phyloP scores from a whole-genome alignment of 2,113 vertebrate genomes.

The Muntiacus reevesi region DNA sequence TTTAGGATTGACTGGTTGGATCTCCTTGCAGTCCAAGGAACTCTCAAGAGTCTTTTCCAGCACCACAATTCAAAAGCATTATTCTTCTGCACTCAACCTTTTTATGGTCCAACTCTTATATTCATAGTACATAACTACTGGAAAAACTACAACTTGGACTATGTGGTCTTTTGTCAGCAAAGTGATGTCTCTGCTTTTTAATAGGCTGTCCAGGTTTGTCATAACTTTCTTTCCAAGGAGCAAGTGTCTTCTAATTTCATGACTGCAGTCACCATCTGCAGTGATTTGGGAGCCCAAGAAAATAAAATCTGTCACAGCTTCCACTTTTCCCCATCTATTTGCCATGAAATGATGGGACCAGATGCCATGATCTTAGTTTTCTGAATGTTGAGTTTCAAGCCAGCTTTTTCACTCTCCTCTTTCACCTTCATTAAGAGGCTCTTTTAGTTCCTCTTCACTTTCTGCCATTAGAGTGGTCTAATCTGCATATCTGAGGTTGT shows the following conservation, averaged over 20 bases:
- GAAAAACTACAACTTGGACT: neutral
- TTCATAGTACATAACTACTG: neutral
- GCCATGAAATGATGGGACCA: neutral
- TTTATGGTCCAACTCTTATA: neutral
- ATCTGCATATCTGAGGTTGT: neutral
- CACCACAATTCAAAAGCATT: neutral
- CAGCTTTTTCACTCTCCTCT: neutral
- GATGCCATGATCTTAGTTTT: neutral
- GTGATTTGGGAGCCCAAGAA: neutral
- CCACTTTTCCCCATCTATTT: neutral
- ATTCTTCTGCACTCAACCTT: neutral
- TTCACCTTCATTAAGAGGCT: neutral
- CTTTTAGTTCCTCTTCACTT: neutral
- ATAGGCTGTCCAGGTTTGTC: neutral
- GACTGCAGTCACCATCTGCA: neutral
- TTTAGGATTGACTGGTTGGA: neutral
- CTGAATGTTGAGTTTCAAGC: neutral
- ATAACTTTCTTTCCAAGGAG: neutral
- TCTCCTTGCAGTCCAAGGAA: neutral
- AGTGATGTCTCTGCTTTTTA: neutral
- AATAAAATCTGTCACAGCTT: neutral
- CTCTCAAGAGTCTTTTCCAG: neutral
- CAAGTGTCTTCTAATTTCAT: neutral
- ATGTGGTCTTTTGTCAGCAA: neutral
- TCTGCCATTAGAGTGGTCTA: neutral